Base-by-base conservation (phyloP, 1,140 invertebrate genomes). In the Sesamia nonagrioides region DNA sequence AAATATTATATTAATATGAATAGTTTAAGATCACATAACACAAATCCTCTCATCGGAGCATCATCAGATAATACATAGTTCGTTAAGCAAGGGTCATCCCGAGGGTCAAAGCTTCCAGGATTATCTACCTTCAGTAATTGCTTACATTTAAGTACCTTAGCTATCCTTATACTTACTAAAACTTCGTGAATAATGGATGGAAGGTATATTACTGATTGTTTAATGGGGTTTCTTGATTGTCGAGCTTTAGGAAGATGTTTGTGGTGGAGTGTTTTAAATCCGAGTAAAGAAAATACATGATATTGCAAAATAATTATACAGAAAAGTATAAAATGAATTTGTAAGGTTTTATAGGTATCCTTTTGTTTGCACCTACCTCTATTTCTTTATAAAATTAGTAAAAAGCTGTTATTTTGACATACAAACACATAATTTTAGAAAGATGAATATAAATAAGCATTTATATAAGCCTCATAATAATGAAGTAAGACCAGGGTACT, bases 1-100 rank as follows among this genome's bases (percentile, higher is more conserved):
- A 17, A 63, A 63, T 63, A 40, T 35, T 40, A 42, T 11, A 63
- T 15, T 17, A 61, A 61, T 18, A 27, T 68, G 35, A 68, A 68
- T 63, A 63, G 60, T 63, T 63, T 42, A 63, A 18, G 60, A 27
- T 68, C 18, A 37, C 58, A 48, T 33, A 68, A 68, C 63, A 48
- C 13, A 27, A 68, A 68, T 48, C 42, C 63, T 33, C 7, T 2
- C 27, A 63, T 42, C 35, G 61, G 6, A n/a, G n/a, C 40, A 68
- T 50, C 63, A 68, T 48, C 18, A 68, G 40, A 68, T 68, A 76
- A 52, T 50, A 40, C 54, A 78, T 60, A 81, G 45, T 78, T 78
- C 56, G 75, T 78, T 81, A 78, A 69, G 52, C 76, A 80, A 76
- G 68, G 79, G 79, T 80, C 79, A 80, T 80, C 79, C 74, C 73